Base-by-base conservation (phyloP, 2,888 invertebrate genomes). In the Melinaea menophilus region DNA sequence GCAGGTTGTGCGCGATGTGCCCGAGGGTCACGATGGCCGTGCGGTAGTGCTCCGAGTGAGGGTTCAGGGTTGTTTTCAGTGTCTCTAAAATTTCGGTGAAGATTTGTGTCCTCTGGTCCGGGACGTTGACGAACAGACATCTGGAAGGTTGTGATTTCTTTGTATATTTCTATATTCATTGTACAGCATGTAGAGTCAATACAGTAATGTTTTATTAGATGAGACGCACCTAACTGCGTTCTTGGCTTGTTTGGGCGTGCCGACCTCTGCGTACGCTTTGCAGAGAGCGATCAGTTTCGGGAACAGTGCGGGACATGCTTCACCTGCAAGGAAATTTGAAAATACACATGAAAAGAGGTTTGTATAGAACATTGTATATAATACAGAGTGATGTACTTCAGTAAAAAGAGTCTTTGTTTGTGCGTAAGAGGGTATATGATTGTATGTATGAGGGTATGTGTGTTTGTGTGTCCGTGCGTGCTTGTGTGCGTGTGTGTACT, bases 201-300 rank as follows among this genome's bases (percentile, higher is more conserved):
- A 5, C 13, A 13, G 55, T 22, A 22, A 22, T 22, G 22, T 2
- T 12, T 55, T 35, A 33, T 22, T 9, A 33, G 13, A 13, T 13
- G 9, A 41, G 3, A 12, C 13, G 51, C 46, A 91, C 91, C 91
- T 92, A 66, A 99, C 95, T 3, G 99, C 98, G 77, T 98, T 98
- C 86, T 99, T 99, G 5, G 98, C 98, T 86, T 99, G 98, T 84
- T 98, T 98, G 0, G 97, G 95, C 3, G 97, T 96, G 11, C 99
- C 99, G 55, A 94, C 94, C 75, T 96, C 94, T 0, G 97, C 96
- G 80, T 98, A 95, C 61, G 95, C 95, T 79, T 96, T 96, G 83
- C 98, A 96, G 58, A 97, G 93, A 2, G 97, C 96, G 45, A 96
- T 94, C 79, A 99, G 85, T 68, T 94, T 93, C 58, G 95, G 94